These are phyloP conservation scores for Theocolax elegans DNA, from an alignment of 1,140 invertebrate genomes.

Conservation along the genomic window DNA sequence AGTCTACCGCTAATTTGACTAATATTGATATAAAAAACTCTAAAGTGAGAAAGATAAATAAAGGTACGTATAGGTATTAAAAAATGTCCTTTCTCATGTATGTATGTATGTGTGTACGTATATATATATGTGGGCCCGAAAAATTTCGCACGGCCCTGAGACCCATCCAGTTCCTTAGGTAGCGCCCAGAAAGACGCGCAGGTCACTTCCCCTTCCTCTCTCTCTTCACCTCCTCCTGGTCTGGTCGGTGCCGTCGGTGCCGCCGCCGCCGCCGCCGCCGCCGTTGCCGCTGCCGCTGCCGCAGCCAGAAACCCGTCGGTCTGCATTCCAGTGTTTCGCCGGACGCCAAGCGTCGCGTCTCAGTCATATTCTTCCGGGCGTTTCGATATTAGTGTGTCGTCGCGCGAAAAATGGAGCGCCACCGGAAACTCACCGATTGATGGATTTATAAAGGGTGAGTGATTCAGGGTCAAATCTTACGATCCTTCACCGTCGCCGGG, in stretches of 20 bases:
- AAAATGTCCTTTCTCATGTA: constrained; percentile 1
- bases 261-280: background rate
- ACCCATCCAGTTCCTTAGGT: background rate
- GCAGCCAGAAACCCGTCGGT: constrained; percentile 49
- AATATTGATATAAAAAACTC: too few species aligned
- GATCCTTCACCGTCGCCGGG: background rate
- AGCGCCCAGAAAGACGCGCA: background rate
- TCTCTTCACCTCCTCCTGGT: background rate
- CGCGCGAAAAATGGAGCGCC: background rate
- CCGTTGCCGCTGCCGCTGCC: background rate
- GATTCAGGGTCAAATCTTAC: background rate
- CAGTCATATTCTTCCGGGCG: background rate
- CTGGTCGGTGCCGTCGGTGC: background rate
- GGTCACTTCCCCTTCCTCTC: background rate
- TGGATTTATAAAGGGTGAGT: background rate
- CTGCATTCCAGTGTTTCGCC: constrained; percentile 53
- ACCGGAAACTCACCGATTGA: too few species aligned
- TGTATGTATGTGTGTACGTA: background rate
- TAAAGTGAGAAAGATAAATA: background rate
- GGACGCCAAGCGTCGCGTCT: constrained; percentile 42
- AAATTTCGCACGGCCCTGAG: too few species aligned
- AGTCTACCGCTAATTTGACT: too few species aligned
- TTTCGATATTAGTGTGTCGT: background rate
- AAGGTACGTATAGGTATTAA: constrained; percentile 18
- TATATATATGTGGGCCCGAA: too few species aligned